Evolutionary conservation across 2,113 vertebrate species (phyloP).

Genomic region (Osmerus eperlanus): DNA sequence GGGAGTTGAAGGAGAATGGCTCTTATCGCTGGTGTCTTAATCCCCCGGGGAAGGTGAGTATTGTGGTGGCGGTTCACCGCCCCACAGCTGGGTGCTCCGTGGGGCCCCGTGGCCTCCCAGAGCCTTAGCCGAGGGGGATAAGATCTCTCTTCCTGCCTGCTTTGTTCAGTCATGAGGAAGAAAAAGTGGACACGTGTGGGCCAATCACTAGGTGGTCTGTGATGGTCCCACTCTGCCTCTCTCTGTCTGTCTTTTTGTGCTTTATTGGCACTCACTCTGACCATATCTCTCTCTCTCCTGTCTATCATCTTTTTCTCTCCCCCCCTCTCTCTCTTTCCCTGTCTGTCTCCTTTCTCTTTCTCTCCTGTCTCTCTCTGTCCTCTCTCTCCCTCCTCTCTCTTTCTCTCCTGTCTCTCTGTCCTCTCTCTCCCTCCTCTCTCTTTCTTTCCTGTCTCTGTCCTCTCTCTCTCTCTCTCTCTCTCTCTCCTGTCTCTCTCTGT

Average conservation of each 20-base stretch:
- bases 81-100: not conserved
- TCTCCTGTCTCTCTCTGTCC: not conserved
- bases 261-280: not conserved
- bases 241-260: constrained; percentile 1
- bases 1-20: constrained; percentile 3
- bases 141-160: not conserved
- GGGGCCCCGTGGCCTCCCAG: too few relatives aligned
- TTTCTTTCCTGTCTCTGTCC: too few relatives aligned
- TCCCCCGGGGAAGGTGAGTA: constrained; percentile 34
- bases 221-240: not conserved
- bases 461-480: too few relatives aligned
- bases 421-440: not conserved
- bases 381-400: not conserved
- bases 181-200: not conserved
- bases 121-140: not conserved
- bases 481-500: too few relatives aligned
- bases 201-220: too few relatives aligned
- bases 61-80: constrained; percentile 7
- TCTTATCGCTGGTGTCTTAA: constrained; percentile 44
- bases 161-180: constrained; percentile 2
- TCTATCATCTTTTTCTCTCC: too few relatives aligned
- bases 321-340: too few relatives aligned
- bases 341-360: not conserved
- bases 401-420: not conserved
- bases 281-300: not conserved